Percentiles rank a stretch among this genome's conserved stretches.
Evolutionary conservation across 1,140 invertebrate species (phyloP).

Genomic region (Cyrtorhinus lividipennis): DNA sequence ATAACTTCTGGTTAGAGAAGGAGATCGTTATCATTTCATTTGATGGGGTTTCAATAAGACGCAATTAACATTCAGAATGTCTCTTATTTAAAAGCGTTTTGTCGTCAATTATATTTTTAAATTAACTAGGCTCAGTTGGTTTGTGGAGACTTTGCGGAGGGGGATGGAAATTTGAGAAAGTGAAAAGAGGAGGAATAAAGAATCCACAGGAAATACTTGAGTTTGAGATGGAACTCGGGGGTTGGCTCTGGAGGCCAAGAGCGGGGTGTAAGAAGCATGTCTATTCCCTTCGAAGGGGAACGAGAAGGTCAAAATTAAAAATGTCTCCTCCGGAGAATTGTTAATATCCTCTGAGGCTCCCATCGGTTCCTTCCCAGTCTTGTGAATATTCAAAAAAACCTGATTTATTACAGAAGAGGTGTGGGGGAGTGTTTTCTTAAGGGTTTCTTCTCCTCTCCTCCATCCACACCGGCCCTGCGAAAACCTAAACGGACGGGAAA

Average conservation of each 20-base stretch:
- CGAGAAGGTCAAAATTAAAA: conserved; percentile 4
- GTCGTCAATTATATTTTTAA: not conserved
- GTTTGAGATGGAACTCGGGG: not conserved
- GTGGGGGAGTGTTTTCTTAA: not conserved
- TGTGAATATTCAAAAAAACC: conserved; percentile 8
- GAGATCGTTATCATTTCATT: too few species aligned
- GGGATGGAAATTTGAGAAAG: not conserved
- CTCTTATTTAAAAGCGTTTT: not conserved
- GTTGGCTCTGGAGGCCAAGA: not conserved
- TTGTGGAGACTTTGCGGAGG: too few species aligned
- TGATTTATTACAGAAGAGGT: not conserved
- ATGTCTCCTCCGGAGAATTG: conserved; percentile 4
- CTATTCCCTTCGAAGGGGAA: not conserved
- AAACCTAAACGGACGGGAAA: too few species aligned
- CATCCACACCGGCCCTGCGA: too few species aligned
- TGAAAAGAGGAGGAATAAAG: not conserved
- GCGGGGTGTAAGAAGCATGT: not conserved
- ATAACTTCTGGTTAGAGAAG: too few species aligned
- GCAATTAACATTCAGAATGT: not conserved
- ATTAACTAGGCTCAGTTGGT: not conserved
- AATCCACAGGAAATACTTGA: not conserved
- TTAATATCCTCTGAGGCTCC: not conserved
- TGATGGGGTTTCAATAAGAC: not conserved
- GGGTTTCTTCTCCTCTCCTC: not conserved
- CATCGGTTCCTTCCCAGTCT: not conserved